Evolutionary conservation across 1,140 invertebrate genomes (phyloP).

Genomic region (Aricia agestis): DNA sequence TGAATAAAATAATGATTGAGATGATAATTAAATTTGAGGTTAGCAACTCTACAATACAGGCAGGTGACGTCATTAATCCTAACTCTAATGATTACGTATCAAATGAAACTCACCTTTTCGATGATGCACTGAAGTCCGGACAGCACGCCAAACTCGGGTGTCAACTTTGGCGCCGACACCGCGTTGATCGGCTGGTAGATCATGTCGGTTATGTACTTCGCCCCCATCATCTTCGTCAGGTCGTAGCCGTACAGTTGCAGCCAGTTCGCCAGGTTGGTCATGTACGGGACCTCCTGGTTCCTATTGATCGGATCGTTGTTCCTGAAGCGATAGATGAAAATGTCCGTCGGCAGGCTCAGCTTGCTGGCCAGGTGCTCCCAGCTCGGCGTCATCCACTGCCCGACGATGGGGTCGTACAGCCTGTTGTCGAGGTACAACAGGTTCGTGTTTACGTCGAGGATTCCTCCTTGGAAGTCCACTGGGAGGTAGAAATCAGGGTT

Average conservation of each 20-base stretch:
- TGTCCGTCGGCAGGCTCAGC: slow-evolving; percentile 88
- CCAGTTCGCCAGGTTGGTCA: slow-evolving; percentile 91
- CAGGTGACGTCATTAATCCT: too few species aligned
- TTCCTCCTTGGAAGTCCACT: slow-evolving; percentile 94
- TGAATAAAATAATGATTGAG: too few species aligned
- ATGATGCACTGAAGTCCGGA: slow-evolving; percentile 92
- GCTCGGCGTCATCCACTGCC: slow-evolving; percentile 95
- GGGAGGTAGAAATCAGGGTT: slow-evolving; percentile 94
- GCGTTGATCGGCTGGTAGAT: slow-evolving; percentile 86
- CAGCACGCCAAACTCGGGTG: slow-evolving; percentile 91
- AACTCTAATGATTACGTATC: too few species aligned
- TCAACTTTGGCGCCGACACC: slow-evolving; percentile 85
- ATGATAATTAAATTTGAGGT: too few species aligned
- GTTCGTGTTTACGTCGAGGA: slow-evolving; percentile 89
- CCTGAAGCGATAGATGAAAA: slow-evolving; percentile 93
- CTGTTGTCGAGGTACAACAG: slow-evolving; percentile 89
- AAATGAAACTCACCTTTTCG: slow-evolving; percentile 78
- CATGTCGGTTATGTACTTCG: slow-evolving; percentile 84
- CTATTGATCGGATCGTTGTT: slow-evolving; percentile 95
- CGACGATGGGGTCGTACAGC: slow-evolving; percentile 94
- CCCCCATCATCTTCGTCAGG: slow-evolving; percentile 89
- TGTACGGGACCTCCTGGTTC: slow-evolving; percentile 84
- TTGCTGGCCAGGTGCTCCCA: slow-evolving; percentile 90
- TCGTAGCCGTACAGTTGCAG: slow-evolving; percentile 92
- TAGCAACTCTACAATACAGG: too few species aligned